Conservation (phyloP, 2,888 invertebrate species). For the Sinopyrophorus schimmeli region DNA sequence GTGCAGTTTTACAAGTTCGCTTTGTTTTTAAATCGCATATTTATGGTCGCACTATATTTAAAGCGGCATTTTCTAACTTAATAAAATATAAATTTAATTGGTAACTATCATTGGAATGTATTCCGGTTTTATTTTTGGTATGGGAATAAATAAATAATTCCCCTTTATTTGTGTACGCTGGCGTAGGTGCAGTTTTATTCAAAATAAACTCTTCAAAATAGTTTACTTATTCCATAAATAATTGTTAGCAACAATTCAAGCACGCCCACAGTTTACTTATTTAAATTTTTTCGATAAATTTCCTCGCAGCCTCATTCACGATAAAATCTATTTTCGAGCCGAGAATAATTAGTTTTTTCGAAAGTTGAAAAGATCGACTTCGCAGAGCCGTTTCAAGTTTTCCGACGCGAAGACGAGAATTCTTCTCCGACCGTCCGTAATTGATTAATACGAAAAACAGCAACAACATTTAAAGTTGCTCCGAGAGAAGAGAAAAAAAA, state of each 20-base stretch:
- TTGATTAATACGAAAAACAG: slow-evolving; percentile 27
- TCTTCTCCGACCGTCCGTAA: slow-evolving; percentile 13
- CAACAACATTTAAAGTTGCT: slow-evolving; percentile 21
- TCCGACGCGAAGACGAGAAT: slow-evolving; percentile 16
- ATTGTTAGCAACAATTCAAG: too few relatives aligned
- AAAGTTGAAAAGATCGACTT: slow-evolving; percentile 6
- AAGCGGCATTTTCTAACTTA: too few relatives aligned
- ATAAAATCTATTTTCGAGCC: too few relatives aligned
- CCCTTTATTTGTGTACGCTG: slow-evolving; percentile 9
- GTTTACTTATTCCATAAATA: slow-evolving; percentile 19
- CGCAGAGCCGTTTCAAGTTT: slow-evolving; percentile 16
- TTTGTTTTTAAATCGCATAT: too few relatives aligned
- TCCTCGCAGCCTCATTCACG: too few relatives aligned
- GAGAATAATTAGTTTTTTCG: slow-evolving; percentile 12
- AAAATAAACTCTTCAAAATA: slow-evolving; percentile 2
- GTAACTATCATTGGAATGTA: too few relatives aligned
- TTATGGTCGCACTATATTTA: too few relatives aligned
- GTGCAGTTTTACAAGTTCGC: too few relatives aligned
- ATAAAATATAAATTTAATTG: too few relatives aligned
- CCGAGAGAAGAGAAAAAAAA: too few relatives aligned
- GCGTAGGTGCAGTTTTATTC: slow-evolving; percentile 1
- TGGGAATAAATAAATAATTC: slow-evolving; percentile 15
- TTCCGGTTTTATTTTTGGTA: slow-evolving; percentile 14
- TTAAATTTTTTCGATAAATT: slow-evolving; percentile 7
- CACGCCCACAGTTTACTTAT: slow-evolving; percentile 14